Evolutionary conservation across 2,888 invertebrate species (phyloP), one percentile per base, ranked within the genome.

Genomic region (Muschampia plurimacula): DNA sequence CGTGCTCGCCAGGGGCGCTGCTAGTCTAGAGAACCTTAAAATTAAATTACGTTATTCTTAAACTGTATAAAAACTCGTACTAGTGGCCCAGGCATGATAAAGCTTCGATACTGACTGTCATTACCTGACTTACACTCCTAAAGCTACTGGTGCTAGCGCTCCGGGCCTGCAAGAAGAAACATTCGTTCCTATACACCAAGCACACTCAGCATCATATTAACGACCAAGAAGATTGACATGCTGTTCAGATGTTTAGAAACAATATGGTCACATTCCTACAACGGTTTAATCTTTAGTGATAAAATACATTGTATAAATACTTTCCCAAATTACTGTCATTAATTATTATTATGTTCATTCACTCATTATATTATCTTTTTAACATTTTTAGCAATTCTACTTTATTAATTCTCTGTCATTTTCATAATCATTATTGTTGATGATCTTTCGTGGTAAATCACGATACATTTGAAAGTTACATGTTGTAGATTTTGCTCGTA

Each of bases 81-180:
- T 15, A 52, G 2, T 5, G 9, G 15, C 15, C 52, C 52, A 52
- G 90, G 90, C 89, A 79, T 83, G 83, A 86, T 89, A 87, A 90
- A 92, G 91, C 90, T 52, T 82, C 72, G 68, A 67, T 72, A 68
- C 68, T 85, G 85, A 85, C 84, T 84, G 80, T 84, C 87, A 86
- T 92, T 97, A 97, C 97, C 97, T 97, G 97, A 95, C 97, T 97
- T 90, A 97, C 96, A 96, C 97, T 97, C 96, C 97, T 97, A 97
- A 97, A 97, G 96, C 97, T 97, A 97, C 96, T 96, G 95, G 97
- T 97, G 96, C 97, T 97, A 95, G 97, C 97, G 95, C 97, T 97
- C 96, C 97, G 96, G 93, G 97, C 97, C 97, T 97, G 97, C 88
- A 96, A 97, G 95, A 95, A 93, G 94, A 92, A 94, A 94, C 87